Evolutionary conservation across 1,140 invertebrate species (phyloP).

Genomic region (Philopotamus ludificatus): DNA sequence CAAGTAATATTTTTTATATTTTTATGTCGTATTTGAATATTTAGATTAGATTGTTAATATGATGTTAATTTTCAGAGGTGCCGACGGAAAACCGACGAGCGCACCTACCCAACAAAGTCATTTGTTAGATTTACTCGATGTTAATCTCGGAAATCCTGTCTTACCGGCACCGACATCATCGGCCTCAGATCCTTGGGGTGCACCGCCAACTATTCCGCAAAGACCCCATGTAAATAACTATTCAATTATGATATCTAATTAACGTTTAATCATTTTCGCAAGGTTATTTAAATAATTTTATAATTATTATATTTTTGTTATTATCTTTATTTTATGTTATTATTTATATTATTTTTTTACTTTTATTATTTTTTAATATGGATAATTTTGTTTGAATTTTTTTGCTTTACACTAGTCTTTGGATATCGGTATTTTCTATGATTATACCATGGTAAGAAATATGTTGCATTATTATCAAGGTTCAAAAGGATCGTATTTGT

Average conservation of each 20-base stretch:
- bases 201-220: conserved; percentile 57
- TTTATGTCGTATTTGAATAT: background rate
- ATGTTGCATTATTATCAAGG: background rate
- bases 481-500: too few species aligned
- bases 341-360: conserved; percentile 23
- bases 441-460: conserved; percentile 37
- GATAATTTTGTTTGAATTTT: background rate
- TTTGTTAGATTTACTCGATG: conserved; percentile 79
- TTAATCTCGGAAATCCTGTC: conserved; percentile 66
- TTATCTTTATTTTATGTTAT: background rate
- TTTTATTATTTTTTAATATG: too few species aligned
- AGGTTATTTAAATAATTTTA: too few species aligned
- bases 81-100: conserved; percentile 41
- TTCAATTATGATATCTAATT: too few species aligned
- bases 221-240: conserved; percentile 35
- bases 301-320: background rate
- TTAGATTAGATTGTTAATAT: background rate
- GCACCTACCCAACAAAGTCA: conserved; percentile 63
- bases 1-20: conserved; percentile 57
- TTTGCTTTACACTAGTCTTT: conserved; percentile 32
- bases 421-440: conserved; percentile 40
- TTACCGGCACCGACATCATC: conserved; percentile 51
- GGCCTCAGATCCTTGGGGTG: conserved; percentile 69
- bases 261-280: too few species aligned
- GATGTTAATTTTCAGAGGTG: conserved; percentile 36